Evolutionary conservation across 2,113 vertebrate species (phyloP), one percentile per base, ranked within the genome.

Genomic region (Cryptomyrus ogoouensis): DNA sequence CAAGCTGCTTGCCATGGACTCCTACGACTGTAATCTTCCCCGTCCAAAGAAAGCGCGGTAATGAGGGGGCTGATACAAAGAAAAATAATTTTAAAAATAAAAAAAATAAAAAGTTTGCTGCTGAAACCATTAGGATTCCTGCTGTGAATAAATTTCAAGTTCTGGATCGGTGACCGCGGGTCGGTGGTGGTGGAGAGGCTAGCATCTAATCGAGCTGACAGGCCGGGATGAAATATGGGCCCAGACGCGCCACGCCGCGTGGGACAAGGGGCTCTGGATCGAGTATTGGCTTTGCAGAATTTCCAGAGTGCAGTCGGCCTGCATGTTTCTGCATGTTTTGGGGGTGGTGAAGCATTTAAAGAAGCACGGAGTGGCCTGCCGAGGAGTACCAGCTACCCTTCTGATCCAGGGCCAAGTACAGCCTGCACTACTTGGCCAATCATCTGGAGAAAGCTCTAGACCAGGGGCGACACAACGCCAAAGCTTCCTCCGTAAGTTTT

Each of bases 51-150:
- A 53, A 56, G 50, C 15, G 74, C 19, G 35, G 35, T 42, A 39
- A 80, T 42, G 15, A 87, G 85, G 17, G 27, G 49, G 84, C 1
- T 13, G 31, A 56, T 8, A 12, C 15, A 83, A 83, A 83, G 77
- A 83, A 44, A 83, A 83, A 83, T 35, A 6, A 66, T 88, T 56
- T 56, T 7, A 0, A 56, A 53, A 24, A 12, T 27, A 27, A 31
- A 21, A 88, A 13, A 31, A 89, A 52, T 42, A 42, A 21, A 39
- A 9, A 9, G 6, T 50, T n/a, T 62, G 53, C 87, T 88, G 87
- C 35, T 88, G 24, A 88, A 88, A 24, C 56, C 39, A 66, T 88
- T 66, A 88, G 87, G 31, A 66, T 62, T 88, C 87, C 87, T n/a
- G 52, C 15, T 44, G 87, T 17, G 52, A 24, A 62, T n/a, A 88